Percentiles rank a stretch among this genome's conserved stretches.
Evolutionary conservation across 2,888 invertebrate species (phyloP).

Genomic region (Sepioteuthis lessoniana): DNA sequence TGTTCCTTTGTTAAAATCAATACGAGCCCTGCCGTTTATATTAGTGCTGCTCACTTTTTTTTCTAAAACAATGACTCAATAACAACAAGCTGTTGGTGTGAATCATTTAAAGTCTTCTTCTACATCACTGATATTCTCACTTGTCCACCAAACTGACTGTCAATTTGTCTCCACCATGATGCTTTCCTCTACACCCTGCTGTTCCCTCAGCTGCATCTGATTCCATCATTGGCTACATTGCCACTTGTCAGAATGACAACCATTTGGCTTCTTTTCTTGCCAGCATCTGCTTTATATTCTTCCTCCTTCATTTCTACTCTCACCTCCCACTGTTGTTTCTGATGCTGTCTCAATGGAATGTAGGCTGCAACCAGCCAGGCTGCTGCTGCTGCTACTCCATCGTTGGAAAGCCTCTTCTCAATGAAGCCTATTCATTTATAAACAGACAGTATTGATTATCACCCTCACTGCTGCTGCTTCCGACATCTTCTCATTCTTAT

Average conservation of each 20-base stretch:
- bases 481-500: background rate
- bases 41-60: background rate
- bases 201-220: background rate
- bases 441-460: constrained; percentile 19
- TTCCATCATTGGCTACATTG: background rate
- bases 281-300: too few species aligned
- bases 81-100: background rate
- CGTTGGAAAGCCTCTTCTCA: background rate
- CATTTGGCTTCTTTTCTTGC: background rate
- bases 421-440: constrained; percentile 24
- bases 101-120: background rate
- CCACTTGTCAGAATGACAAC: background rate
- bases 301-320: too few species aligned
- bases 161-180: background rate
- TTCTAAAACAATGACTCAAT: background rate
- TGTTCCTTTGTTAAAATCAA: constrained; percentile 7
- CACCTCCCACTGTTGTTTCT: background rate
- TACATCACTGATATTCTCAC: background rate
- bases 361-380: background rate
- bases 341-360: background rate
- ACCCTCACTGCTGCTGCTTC: background rate
- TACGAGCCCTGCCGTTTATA: background rate
- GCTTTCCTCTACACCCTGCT: background rate
- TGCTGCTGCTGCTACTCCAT: background rate
- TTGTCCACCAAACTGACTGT: background rate